Evolutionary conservation across 2,113 vertebrate species (phyloP).

Genomic region (Catagonus wagneri): DNA sequence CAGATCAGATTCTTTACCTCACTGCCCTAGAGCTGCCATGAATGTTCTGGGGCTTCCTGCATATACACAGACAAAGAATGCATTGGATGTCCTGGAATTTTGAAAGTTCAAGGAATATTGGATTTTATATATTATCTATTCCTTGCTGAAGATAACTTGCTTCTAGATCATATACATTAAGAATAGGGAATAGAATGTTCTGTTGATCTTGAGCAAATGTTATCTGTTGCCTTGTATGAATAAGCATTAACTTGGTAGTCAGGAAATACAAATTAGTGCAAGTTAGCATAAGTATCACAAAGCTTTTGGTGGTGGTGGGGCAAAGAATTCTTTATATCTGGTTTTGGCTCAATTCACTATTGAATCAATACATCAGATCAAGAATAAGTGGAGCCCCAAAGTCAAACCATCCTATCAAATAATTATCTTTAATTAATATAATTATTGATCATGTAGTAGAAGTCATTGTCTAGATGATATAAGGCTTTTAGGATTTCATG

Average conservation of each 20-base stretch:
- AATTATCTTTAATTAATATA: constrained; percentile 89
- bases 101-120: not conserved
- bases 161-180: not conserved
- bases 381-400: constrained; percentile 79
- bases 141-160: not conserved
- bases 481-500: constrained; percentile 85
- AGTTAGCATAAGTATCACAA: constrained; percentile 42
- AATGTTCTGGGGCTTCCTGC: not conserved
- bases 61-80: not conserved
- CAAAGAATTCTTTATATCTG: constrained; percentile 65
- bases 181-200: not conserved
- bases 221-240: not conserved
- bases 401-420: constrained; percentile 84
- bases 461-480: constrained; percentile 85
- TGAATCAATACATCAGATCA: constrained; percentile 70
- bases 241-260: not conserved
- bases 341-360: constrained; percentile 44
- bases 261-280: constrained; percentile 34
- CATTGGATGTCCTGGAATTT: not conserved
- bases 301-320: not conserved
- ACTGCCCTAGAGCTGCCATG: not conserved
- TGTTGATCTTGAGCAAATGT: not conserved
- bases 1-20: not conserved
- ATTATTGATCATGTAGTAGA: constrained; percentile 88
- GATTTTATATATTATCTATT: not conserved